Evolutionary conservation across 2,888 invertebrate genomes (phyloP).

Genomic region (Plebejus argus): DNA sequence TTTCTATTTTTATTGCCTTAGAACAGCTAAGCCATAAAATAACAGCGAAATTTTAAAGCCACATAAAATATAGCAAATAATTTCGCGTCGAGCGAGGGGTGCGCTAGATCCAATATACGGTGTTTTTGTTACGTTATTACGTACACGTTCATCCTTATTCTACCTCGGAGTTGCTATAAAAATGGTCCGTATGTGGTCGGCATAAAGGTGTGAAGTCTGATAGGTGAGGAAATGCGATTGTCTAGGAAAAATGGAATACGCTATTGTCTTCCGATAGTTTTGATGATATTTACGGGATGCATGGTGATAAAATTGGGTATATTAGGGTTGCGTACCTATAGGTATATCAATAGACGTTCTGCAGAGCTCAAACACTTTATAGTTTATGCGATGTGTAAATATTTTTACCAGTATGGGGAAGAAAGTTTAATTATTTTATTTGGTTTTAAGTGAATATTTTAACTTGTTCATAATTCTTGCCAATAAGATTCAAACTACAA

Average conservation of each 20-base stretch:
- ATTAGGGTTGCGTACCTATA: not conserved
- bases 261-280: not conserved
- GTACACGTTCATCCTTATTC: not conserved
- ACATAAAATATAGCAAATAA: constrained; percentile 11
- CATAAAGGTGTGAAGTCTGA: not conserved
- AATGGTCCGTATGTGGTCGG: not conserved
- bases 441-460: no score
- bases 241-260: constrained; percentile 6
- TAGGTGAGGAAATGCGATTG: not conserved
- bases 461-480: no score
- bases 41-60: not conserved
- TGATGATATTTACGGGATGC: not conserved
- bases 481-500: no score
- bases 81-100: not conserved
- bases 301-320: not conserved
- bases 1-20: not conserved
- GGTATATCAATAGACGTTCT: no score
- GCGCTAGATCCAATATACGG: not conserved
- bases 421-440: no score
- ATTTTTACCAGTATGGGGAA: no score
- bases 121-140: not conserved
- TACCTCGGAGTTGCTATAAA: not conserved
- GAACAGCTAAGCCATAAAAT: constrained; percentile 2
- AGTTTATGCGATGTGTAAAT: no score
- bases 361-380: no score